Base-by-base conservation (phyloP, 2,888 invertebrate species). In the Tethea ocularis region DNA sequence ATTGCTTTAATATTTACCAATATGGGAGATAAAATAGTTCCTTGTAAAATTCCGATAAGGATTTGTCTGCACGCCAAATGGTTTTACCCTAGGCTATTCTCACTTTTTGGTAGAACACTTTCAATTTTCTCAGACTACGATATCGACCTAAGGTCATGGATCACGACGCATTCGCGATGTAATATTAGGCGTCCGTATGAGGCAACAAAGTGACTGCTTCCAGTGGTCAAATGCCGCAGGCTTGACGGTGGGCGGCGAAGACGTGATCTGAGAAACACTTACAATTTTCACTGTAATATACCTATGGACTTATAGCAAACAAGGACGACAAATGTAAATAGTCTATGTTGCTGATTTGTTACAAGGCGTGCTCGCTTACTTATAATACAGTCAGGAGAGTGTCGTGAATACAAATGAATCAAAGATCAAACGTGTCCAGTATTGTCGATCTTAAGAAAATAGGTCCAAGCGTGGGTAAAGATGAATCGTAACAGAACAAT, bases 371-470 rank as follows among this genome's bases (percentile, higher is more conserved):
- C 78, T 46, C 46, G 46, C 46, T 87, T 86, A 83, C 86, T n/a
- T n/a, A 87, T 86, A 89, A 85, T 76, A 71, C 20, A 73, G 61
- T 59, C 60, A 62, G 66, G 72, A 69, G 69, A 70, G 69, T 74
- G 79, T 74, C 72, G 66, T 74, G 87, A 86, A 89, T 87, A 84
- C 82, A 78, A 86, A 88, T 84, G 71, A 72, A 66, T 68, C 67
- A 69, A 69, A 64, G 68, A 78, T 74, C 72, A 61, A 66, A 74
- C 64, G 72, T 71, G 71, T 58, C 60, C 63, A 66, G 62, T 23
- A 57, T 41, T 23, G 60, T 57, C 61, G 57, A 56, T 75, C 70
- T 69, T 75, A 67, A 71, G 72, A 66, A 63, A 70, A 67, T 66
- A 71, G 64, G 46, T 10, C 61, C 7, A 60, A 68, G 71, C 78